Evolutionary conservation across 1,140 invertebrate species (phyloP), one percentile per base, ranked within the genome.

Genomic region (Centruroides vittatus): DNA sequence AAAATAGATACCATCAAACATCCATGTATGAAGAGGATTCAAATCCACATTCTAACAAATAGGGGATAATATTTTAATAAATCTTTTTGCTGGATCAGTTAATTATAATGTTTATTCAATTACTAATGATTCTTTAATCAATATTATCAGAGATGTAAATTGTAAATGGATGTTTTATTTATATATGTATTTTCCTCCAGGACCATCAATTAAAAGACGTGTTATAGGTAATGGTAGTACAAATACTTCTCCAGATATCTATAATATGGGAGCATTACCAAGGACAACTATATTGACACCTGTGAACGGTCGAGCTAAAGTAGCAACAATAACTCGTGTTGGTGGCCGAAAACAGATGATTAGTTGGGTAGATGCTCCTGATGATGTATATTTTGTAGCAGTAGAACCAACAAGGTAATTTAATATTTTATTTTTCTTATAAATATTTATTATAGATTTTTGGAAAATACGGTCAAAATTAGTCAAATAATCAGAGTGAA

Each of bases 321-420:
- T 83, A 62, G 74, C 75, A 35, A 78, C 80, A 12, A 82, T 82
- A 77, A 83, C 78, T 55, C 78, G 80, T 64, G 78, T 82, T 66
- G 81, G 80, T 58, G 64, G 68, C 66, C 65, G 69, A 12, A 90
- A 92, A 70, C 89, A 92, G 77, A 88, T 93, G 54, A 92, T 96
- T 70, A 94, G 90, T 70, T 96, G 91, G 92, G 92, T 94, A 84
- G 93, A 97, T 77, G 93, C 93, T 54, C 93, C 93, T 5, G 93
- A 97, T 75, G 93, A 98, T 77, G 86, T 96, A 57, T 97, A 93
- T 75, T 97, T 95, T 78, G 82, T 88, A 70, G 89, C 90, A 63
- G 91, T 88, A 47, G 86, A 89, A 68, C 79, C 81, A 68, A 90
- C 88, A 69, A 96, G 90, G 92, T 94, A 78, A 81, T 84, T 69